These are phyloP conservation scores for Loripinus fragilis DNA, from an alignment of 2,888 invertebrate genomes.

Conservation along the genomic window DNA sequence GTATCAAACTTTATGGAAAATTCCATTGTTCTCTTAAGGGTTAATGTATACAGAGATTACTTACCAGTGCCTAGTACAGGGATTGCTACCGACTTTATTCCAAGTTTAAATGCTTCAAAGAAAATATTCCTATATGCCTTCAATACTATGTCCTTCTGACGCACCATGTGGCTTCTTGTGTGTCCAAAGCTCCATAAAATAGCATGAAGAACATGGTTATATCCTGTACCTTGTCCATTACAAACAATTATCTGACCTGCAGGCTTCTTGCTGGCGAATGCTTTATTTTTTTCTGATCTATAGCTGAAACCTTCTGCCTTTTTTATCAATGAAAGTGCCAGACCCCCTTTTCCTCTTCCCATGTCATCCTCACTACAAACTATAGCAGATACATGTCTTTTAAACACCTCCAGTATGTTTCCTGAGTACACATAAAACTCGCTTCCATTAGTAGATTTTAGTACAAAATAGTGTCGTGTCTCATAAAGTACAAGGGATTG, in stretches of 20 bases:
- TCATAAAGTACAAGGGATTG: background rate
- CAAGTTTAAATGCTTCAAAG: background rate
- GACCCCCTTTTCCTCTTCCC: slow-evolving; percentile 18
- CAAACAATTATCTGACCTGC: slow-evolving; percentile 33
- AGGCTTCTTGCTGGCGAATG: slow-evolving; percentile 5
- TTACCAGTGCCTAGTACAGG: background rate
- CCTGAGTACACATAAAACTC: background rate
- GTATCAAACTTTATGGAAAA: no score
- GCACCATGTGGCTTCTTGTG: background rate
- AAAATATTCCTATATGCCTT: background rate
- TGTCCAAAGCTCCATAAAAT: background rate
- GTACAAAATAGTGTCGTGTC: background rate
- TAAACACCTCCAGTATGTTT: background rate
- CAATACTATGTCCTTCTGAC: background rate
- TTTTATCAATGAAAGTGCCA: slow-evolving; percentile 18
- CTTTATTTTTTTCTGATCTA: slow-evolving; percentile 13
- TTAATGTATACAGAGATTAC: no score
- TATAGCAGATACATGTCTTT: background rate
- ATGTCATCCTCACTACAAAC: slow-evolving; percentile 32
- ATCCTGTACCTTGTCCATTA: background rate
- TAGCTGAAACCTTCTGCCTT: slow-evolving; percentile 1
- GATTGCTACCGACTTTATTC: background rate
- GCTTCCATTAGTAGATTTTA: background rate
- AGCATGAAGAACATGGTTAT: background rate
- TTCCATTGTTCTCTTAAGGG: no score